A percentile compares a stretch with the other conserved stretches of the same genome.
These are phyloP conservation scores for Scaptomyza flava DNA, from an alignment of 2,888 invertebrate genomes.

Conservation along the genomic window DNA sequence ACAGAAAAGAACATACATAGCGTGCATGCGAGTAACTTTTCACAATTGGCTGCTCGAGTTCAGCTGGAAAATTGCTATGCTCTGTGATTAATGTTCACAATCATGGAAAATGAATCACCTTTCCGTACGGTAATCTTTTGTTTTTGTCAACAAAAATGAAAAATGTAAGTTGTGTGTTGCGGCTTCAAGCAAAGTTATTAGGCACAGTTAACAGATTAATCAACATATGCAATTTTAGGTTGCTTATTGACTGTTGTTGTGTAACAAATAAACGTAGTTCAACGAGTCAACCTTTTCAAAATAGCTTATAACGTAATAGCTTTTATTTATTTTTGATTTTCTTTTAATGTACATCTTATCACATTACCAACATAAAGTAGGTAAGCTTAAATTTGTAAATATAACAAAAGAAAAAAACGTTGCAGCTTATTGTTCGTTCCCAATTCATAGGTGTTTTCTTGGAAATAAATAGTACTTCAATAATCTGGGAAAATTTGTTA, in stretches of 20 bases:
- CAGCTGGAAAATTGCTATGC: constrained; percentile 43
- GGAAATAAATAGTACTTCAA: neutral
- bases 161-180: neutral
- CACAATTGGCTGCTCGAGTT: constrained; percentile 23
- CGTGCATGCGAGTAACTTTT: constrained; percentile 8
- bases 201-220: constrained; percentile 9
- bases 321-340: no score
- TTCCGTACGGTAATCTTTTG: constrained; percentile 1
- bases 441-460: neutral
- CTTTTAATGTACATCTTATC: no score
- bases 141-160: neutral
- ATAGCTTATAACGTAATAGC: neutral
- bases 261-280: neutral
- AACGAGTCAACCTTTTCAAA: neutral
- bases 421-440: neutral
- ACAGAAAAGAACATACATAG: neutral
- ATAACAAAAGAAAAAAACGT: neutral
- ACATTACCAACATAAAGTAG: no score
- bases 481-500: neutral
- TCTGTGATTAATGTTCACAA: constrained; percentile 42
- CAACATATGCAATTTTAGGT: neutral
- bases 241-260: neutral
- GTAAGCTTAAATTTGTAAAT: neutral
- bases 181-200: no score
- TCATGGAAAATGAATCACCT: constrained; percentile 34